Conservation (phyloP, 2,113 vertebrate genomes). For the Pseudonaja textilis region DNA sequence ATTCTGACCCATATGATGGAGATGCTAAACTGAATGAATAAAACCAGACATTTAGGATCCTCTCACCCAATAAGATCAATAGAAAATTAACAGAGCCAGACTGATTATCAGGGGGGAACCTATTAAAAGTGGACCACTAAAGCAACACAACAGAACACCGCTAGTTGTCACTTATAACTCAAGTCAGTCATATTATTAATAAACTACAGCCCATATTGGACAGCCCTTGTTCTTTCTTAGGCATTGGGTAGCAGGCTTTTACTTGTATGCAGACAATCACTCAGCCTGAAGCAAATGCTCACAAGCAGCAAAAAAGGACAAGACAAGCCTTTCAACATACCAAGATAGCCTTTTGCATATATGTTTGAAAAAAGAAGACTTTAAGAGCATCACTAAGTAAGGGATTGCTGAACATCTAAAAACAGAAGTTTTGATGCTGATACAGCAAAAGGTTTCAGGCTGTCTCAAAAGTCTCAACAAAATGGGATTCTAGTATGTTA, state of each 20-base stretch:
- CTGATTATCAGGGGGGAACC: background rate
- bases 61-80: background rate
- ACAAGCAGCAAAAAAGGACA: background rate
- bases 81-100: background rate
- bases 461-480: background rate
- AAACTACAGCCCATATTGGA: background rate
- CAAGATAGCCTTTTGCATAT: background rate
- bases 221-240: background rate
- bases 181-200: background rate
- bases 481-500: background rate
- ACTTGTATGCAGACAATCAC: background rate
- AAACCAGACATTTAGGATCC: background rate
- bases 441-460: background rate
- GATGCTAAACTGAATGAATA: background rate
- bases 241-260: background rate
- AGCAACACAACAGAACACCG: background rate
- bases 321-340: background rate
- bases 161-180: background rate
- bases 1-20: background rate
- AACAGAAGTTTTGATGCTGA: background rate
- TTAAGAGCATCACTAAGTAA: background rate
- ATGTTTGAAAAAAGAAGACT: background rate
- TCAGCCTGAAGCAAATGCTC: background rate
- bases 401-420: background rate
- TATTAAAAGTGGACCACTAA: background rate